Percentiles rank a stretch among this genome's conserved stretches.
Conservation (phyloP, 1,140 invertebrate species). For the Drosophila lowei region DNA sequence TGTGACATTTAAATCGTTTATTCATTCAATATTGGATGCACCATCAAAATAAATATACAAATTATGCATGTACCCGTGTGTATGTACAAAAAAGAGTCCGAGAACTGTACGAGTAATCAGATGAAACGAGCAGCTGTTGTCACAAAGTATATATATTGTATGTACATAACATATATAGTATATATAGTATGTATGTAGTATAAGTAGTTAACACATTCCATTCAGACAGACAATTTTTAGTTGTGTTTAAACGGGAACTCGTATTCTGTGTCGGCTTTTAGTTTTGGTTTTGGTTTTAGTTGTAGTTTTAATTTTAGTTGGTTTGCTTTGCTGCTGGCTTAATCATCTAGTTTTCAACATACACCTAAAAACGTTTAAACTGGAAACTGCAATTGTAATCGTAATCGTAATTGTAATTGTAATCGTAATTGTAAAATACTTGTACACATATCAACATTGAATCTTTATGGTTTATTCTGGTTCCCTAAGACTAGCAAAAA, state of each 20-base stretch:
- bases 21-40: constrained; percentile 39
- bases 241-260: constrained; percentile 25
- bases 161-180: neutral
- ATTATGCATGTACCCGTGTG: too few species aligned
- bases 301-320: constrained; percentile 3
- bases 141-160: neutral
- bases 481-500: constrained; percentile 22
- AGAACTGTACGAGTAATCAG: constrained; percentile 7
- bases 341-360: constrained; percentile 23
- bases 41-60: constrained; percentile 6
- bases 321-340: constrained; percentile 10
- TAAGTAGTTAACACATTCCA: constrained; percentile 38
- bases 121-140: constrained; percentile 1
- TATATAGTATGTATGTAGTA: constrained; percentile 1
- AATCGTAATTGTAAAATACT: constrained; percentile 37
- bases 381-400: constrained; percentile 29
- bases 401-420: constrained; percentile 4
- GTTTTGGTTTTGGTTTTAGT: too few species aligned
- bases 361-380: constrained; percentile 59
- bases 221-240: constrained; percentile 60
- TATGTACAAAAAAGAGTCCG: constrained; percentile 26
- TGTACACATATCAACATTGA: constrained; percentile 64
- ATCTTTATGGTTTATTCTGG: constrained; percentile 23
- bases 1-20: constrained; percentile 47
- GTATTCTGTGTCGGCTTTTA: constrained; percentile 2